Percentiles rank a stretch among this genome's conserved stretches.
phyloP scores from a whole-genome alignment of 2,888 invertebrate genomes.

The Ornithoptera priamus region DNA sequence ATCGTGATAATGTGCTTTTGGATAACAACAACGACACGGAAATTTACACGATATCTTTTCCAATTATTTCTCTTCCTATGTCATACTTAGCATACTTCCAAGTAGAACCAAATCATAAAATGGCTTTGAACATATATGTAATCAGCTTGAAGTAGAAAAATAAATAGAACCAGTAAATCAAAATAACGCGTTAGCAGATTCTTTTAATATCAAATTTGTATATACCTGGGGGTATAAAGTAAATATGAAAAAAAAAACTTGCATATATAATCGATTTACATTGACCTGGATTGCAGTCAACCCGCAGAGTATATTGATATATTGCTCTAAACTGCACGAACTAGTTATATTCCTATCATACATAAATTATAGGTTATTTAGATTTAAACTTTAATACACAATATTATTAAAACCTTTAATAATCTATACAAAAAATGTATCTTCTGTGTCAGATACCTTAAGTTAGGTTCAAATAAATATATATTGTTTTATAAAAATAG shows the following conservation, averaged over 20 bases:
- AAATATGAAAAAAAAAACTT: constrained; percentile 8
- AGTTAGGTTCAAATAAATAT: too few species aligned
- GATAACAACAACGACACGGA: background rate
- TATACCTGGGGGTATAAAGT: constrained; percentile 2
- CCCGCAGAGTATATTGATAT: constrained; percentile 16
- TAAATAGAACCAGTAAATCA: background rate
- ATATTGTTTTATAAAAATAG: too few species aligned
- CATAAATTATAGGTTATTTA: background rate
- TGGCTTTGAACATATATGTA: too few species aligned
- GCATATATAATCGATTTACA: constrained; percentile 16
- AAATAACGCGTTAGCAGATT: background rate
- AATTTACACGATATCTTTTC: background rate
- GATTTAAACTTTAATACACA: background rate
- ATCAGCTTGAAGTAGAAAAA: too few species aligned
- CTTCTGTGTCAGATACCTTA: too few species aligned
- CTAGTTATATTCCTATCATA: constrained; percentile 15
- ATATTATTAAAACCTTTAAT: background rate
- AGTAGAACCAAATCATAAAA: too few species aligned
- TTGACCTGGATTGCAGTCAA: constrained; percentile 19
- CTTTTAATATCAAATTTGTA: background rate
- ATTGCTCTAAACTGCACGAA: constrained; percentile 11
- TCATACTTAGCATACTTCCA: too few species aligned
- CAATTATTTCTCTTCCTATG: background rate
- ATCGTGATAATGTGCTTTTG: constrained; percentile 8
- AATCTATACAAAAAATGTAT: too few species aligned